Percentiles rank a stretch among this genome's conserved stretches.
These are phyloP conservation scores for Azorinus chamasolen DNA, from an alignment of 2,888 invertebrate species.

Conservation along the genomic window DNA sequence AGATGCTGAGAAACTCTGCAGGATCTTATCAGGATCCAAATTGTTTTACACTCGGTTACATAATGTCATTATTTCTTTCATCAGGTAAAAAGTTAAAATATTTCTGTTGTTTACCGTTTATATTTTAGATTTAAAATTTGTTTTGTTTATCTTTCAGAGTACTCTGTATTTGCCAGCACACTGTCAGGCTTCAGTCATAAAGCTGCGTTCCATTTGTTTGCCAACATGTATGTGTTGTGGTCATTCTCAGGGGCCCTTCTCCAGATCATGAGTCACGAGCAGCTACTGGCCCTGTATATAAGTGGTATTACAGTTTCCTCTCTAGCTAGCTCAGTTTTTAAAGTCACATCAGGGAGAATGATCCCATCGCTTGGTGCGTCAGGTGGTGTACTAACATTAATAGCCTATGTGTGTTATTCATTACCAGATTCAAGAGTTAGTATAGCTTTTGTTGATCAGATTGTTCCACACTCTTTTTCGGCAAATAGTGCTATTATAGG, in stretches of 20 bases:
- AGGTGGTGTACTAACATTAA: slow-evolving; percentile 96
- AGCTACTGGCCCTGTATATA: slow-evolving; percentile 96
- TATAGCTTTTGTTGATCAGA: slow-evolving; percentile 95
- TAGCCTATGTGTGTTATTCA: slow-evolving; percentile 95
- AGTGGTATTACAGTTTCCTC: slow-evolving; percentile 93
- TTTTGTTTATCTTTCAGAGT: slow-evolving; percentile 87
- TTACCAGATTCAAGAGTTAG: slow-evolving; percentile 95
- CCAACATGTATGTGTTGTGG: slow-evolving; percentile 98
- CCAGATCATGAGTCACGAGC: slow-evolving; percentile 94
- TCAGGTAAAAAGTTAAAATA: no score
- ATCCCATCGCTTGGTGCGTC: slow-evolving; percentile 98
- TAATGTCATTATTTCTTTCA: no score
- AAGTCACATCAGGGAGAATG: slow-evolving; percentile 90
- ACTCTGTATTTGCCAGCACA: slow-evolving; percentile 90
- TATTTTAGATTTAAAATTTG: no score
- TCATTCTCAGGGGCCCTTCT: slow-evolving; percentile 89
- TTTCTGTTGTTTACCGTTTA: neutral
- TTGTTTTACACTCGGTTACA: no score
- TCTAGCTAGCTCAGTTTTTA: slow-evolving; percentile 93
- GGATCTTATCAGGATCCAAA: no score
- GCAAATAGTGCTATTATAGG: slow-evolving; percentile 94
- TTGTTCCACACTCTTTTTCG: slow-evolving; percentile 91
- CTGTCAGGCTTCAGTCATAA: slow-evolving; percentile 98
- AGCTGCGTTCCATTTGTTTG: slow-evolving; percentile 93
- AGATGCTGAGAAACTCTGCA: no score